Evolutionary conservation across 2,113 vertebrate genomes (phyloP).

Genomic region (Gymnorhina tibicen): DNA sequence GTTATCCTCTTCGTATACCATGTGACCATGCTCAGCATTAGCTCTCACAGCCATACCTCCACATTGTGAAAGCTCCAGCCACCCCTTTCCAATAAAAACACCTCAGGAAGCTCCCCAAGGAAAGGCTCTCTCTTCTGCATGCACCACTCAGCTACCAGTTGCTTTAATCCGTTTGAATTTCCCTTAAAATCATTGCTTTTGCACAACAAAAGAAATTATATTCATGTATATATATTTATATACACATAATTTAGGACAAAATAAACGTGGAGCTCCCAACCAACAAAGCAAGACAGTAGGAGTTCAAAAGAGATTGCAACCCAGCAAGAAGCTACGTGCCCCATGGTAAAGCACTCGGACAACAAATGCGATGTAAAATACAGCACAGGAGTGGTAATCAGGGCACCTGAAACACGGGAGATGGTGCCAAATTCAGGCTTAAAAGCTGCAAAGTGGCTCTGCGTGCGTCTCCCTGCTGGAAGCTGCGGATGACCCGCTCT

Average conservation of each 20-base stretch:
- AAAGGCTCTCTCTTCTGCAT: not conserved
- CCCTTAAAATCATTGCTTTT: not conserved
- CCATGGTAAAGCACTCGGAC: not conserved
- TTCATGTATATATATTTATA: not conserved
- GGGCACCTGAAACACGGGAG: not conserved
- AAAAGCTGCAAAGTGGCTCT: not conserved
- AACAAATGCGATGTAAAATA: not conserved
- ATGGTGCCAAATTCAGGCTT: not conserved
- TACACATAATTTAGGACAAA: not conserved
- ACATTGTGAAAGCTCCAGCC: not conserved
- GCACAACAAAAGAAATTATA: not conserved
- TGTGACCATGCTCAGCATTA: not conserved
- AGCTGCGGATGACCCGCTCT: not conserved
- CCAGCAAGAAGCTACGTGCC: rapidly evolving
- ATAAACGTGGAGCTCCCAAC: not conserved
- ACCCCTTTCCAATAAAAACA: not conserved
- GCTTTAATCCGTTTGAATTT: not conserved
- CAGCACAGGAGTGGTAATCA: not conserved
- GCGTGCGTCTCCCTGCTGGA: not conserved
- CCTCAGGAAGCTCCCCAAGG: not conserved
- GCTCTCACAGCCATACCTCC: not conserved
- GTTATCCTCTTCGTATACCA: not conserved
- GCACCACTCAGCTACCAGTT: not conserved
- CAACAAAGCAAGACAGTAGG: not conserved
- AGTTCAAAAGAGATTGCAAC: not conserved